phyloP scores from a whole-genome alignment of 2,888 invertebrate species.

The Megastigmus dorsalis region DNA sequence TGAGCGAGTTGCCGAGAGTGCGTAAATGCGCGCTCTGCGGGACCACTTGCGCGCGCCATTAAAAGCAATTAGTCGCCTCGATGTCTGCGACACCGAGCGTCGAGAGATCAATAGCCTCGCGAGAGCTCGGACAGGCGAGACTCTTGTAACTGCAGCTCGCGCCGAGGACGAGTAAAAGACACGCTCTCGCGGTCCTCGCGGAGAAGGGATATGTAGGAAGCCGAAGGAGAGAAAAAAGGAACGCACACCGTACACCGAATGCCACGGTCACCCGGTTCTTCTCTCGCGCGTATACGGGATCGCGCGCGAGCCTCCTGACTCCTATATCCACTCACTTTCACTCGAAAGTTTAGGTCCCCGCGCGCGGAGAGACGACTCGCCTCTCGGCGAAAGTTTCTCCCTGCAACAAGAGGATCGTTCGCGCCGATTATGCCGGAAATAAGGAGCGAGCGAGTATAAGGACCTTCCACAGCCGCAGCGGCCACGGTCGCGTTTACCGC shows the following conservation, averaged over 20 bases:
- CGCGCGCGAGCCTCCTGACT: constrained; percentile 41
- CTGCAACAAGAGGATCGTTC: constrained; percentile 8
- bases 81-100: not conserved
- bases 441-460: not conserved
- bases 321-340: constrained; percentile 65
- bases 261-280: constrained; percentile 61
- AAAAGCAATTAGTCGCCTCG: constrained; percentile 15
- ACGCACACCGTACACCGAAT: constrained; percentile 57
- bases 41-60: too few species aligned
- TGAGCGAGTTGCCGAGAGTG: too few species aligned
- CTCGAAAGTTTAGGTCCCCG: constrained; percentile 70
- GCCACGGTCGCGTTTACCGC: not conserved
- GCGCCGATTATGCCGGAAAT: constrained; percentile 36
- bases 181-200: not conserved
- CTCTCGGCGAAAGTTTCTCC: constrained; percentile 33
- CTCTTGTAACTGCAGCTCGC: too few species aligned
- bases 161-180: too few species aligned
- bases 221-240: not conserved
- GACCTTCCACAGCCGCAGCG: not conserved
- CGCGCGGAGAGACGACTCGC: constrained; percentile 56
- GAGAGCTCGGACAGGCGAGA: too few species aligned
- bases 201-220: too few species aligned
- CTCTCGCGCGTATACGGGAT: constrained; percentile 5
- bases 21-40: too few species aligned
- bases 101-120: too few species aligned